Base-by-base conservation (phyloP, 2,113 vertebrate genomes). In the Clupea harengus region DNA sequence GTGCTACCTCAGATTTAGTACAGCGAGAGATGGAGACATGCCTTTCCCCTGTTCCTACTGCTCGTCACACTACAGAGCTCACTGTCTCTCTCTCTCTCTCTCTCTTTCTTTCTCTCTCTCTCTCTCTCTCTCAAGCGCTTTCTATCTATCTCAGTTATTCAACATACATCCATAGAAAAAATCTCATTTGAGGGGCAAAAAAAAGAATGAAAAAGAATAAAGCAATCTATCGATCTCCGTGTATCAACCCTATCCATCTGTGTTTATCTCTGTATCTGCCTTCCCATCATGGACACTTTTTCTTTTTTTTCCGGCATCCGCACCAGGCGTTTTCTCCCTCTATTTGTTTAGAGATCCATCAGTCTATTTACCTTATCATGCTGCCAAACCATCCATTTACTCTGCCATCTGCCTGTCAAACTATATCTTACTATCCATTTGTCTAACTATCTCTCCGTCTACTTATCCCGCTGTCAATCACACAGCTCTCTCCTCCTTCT, bases 351-450 rank as follows among this genome's bases (percentile, higher is more conserved):
- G 93, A 92, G 92, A 95, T 95, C 93, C 94, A 95, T 96, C 95
- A 96, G 95, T 91, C 94, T 93, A 93, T 95, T 95, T 95, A 94
- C 93, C 93, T 95, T 95, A 95, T 96, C 94, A 93, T 92, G 89
- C 92, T 94, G 94, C 93, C 95, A 94, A 95, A 95, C 94, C 93
- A 94, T 94, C 93, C 94, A 94, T 95, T 95, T 94, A 93, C 88
- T 87, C 92, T 91, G 92, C 94, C 94, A 94, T 95, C 95, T 95
- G 95, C 94, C 94, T 94, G 94, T 95, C 95, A 95, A 92, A 93
- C 92, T 94, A 92, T 93, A 95, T 96, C 90, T 94, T 92, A 91
- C 90, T 91, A 90, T 93, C 93, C 93, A 95, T 96, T 96, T 94
- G 95, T 96, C 94, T 92, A 95, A 94, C 93, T 93, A 94, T 93